Conservation (phyloP, 2,113 vertebrate species). For the Prunella himalayana region DNA sequence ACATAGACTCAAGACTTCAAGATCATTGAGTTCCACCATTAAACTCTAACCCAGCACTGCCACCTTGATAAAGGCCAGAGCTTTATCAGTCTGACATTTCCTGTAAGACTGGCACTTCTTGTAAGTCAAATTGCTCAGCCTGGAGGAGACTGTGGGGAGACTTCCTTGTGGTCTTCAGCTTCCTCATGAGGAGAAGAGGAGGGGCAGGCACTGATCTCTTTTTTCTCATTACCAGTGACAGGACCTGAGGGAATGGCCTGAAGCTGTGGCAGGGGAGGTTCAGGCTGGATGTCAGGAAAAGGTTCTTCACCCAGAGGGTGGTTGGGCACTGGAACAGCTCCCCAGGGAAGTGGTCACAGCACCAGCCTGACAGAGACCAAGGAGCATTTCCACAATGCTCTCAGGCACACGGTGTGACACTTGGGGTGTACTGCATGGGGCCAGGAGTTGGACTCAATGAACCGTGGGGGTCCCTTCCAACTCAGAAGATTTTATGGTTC, state of each 20-base stretch:
- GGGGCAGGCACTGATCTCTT: background rate
- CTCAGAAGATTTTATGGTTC: background rate
- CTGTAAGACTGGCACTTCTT: background rate
- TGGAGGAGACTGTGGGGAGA: background rate
- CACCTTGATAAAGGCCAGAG: background rate
- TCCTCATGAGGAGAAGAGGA: rapidly evolving
- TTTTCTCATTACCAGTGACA: background rate
- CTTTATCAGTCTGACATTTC: background rate
- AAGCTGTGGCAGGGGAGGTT: background rate
- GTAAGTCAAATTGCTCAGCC: background rate
- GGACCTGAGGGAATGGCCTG: background rate
- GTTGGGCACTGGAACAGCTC: background rate
- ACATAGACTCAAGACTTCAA: too few relatives aligned
- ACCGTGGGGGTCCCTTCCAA: background rate
- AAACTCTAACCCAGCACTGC: background rate
- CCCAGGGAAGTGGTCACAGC: background rate
- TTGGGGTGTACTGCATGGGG: background rate
- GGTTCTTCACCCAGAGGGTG: background rate
- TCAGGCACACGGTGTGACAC: background rate
- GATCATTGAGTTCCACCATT: background rate
- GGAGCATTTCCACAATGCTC: background rate
- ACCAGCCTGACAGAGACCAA: rapidly evolving
- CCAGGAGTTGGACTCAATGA: background rate
- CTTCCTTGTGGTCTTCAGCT: background rate
- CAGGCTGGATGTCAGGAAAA: background rate